Conservation (phyloP, 2,113 vertebrate species). For the Dicaeum eximium region DNA sequence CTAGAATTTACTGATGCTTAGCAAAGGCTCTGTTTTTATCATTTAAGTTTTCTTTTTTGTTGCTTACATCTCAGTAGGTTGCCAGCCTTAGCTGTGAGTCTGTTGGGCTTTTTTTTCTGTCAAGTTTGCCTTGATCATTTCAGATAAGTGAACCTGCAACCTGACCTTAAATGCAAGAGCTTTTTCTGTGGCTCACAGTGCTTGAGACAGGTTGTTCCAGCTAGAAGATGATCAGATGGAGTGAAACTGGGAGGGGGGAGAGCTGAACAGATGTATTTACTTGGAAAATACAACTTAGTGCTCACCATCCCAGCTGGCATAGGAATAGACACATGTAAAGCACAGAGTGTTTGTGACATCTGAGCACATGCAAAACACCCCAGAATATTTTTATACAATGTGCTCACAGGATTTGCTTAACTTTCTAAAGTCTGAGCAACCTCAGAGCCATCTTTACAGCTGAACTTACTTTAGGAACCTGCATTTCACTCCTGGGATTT, state of each 20-base stretch:
- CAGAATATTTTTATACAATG: not conserved
- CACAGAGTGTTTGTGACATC: not conserved
- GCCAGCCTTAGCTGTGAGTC: not conserved
- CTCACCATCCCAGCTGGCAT: not conserved
- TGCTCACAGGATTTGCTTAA: not conserved
- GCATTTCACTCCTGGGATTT: not conserved
- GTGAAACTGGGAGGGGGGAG: not conserved
- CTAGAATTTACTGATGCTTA: not conserved
- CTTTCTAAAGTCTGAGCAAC: not conserved
- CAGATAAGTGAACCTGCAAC: not conserved
- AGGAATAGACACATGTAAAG: not conserved
- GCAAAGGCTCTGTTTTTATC: not conserved
- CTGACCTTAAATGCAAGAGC: not conserved
- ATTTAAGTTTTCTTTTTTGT: not conserved
- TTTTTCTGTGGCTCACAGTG: not conserved
- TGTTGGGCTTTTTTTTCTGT: not conserved
- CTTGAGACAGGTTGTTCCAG: not conserved
- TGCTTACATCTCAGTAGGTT: not conserved
- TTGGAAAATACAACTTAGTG: not conserved
- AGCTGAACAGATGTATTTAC: not conserved
- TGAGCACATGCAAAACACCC: not conserved
- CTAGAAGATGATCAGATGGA: not conserved
- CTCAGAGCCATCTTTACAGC: not conserved
- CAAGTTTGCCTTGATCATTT: not conserved
- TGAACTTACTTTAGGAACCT: not conserved